A percentile compares a stretch with the other conserved stretches of the same genome.
Evolutionary conservation across 2,888 invertebrate genomes (phyloP).

Genomic region (Andrena hattorfiana): DNA sequence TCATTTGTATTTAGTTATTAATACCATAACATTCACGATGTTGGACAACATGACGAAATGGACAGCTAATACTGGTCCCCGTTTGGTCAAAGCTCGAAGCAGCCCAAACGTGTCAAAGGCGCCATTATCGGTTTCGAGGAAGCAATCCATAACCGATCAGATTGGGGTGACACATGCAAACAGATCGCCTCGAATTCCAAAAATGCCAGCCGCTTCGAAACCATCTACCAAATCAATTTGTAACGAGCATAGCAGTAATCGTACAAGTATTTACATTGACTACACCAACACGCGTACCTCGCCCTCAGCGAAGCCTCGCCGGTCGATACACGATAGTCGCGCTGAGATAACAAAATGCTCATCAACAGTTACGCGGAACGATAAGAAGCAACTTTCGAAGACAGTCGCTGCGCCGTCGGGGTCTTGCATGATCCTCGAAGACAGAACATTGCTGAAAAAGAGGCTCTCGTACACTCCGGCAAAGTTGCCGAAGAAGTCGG

Average conservation of each 20-base stretch:
- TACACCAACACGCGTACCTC: slow-evolving; percentile 39
- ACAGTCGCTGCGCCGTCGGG: slow-evolving; percentile 51
- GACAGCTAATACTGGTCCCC: slow-evolving; percentile 58
- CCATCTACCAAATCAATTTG: slow-evolving; percentile 23
- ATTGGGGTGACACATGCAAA: slow-evolving; percentile 23
- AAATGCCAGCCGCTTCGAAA: slow-evolving; percentile 29
- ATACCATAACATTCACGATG: slow-evolving; percentile 35
- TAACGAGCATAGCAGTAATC: slow-evolving; percentile 27
- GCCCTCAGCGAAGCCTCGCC: slow-evolving; percentile 40
- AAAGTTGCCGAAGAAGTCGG: slow-evolving; percentile 78
- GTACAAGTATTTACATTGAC: slow-evolving; percentile 26
- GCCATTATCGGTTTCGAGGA: slow-evolving; percentile 50
- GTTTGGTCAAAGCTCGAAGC: slow-evolving; percentile 80
- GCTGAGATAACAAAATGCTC: slow-evolving; percentile 38
- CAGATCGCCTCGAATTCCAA: slow-evolving; percentile 40
- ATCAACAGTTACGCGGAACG: slow-evolving; percentile 40
- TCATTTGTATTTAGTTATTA: background rate
- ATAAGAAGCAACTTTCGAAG: slow-evolving; percentile 68
- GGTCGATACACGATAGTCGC: slow-evolving; percentile 28
- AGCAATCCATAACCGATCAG: slow-evolving; percentile 38
- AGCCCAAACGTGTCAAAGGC: slow-evolving; percentile 80
- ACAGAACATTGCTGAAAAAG: slow-evolving; percentile 81
- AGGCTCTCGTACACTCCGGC: slow-evolving; percentile 75
- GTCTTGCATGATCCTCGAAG: slow-evolving; percentile 82
- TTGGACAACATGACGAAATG: slow-evolving; percentile 60